Evolutionary conservation across 2,888 invertebrate species (phyloP), one percentile per base, ranked within the genome.

Genomic region (Perizoma affinitatum): DNA sequence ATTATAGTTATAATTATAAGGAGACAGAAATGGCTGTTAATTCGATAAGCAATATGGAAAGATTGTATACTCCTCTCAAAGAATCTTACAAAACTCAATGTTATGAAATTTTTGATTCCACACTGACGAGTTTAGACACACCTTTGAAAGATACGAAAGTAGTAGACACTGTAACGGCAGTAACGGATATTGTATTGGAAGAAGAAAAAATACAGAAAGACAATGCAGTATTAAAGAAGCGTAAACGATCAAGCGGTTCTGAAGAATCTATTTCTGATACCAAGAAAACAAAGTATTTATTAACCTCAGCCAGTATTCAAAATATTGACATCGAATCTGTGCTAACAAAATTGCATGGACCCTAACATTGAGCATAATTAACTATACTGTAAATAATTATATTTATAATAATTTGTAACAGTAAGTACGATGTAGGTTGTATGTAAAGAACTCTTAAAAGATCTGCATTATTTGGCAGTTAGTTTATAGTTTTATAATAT

Each of bases 281-380:
- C 54, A 92, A 88, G 66, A 88, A 80, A 71, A 70, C 76, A 0
- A 90, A 87, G 70, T 85, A 84, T 67, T 73, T 89, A 63, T 77
- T 89, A 10, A 80, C 82, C 69, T 79, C 88, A 5, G 80, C 86
- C 44, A 87, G 84, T 68, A 88, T 89, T 69, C 85, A 88, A 73
- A 84, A 92, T 72, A 86, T 92, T 54, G 92, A 92, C 75, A 93
- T 93, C 54, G 93, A 93, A 74, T 80, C 88, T 11, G 88, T 93
- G 54, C 74, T 93, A 42, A 87, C 80, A 72, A 90, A 91, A 71
- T 74, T 93, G 53, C 92, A 93, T 69, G 93, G 92, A 35, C 87
- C 88, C 48, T 90, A 83, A 71, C 61, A 63, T 54, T 52, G 40
- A 42, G 46, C 42, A 48, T 42, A 9, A 36, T 43, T 45, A 61